Evolutionary conservation across 1,140 invertebrate species (phyloP).

Genomic region (Drosophila cardini): DNA sequence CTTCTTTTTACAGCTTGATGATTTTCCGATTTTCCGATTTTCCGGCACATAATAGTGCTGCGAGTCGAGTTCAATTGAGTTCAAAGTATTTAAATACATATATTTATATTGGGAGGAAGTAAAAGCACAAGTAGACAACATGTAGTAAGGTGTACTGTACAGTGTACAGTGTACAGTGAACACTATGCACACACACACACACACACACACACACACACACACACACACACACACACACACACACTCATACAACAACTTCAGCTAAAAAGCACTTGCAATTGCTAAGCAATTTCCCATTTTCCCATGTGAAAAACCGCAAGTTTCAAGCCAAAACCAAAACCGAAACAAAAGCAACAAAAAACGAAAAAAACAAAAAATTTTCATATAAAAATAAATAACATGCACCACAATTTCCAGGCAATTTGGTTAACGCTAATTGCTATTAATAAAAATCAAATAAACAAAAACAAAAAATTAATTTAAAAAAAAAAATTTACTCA

Average conservation of each 20-base stretch:
- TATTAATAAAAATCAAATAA: conserved; percentile 69
- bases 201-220: conserved; percentile 2
- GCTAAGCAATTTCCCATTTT: conserved; percentile 52
- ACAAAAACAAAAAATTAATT: conserved; percentile 2
- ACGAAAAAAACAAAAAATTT: conserved; percentile 5
- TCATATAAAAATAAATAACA: conserved; percentile 51
- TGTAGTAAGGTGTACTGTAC: conserved; percentile 1
- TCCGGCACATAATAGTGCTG: conserved; percentile 5
- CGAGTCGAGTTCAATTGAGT: conserved; percentile 65
- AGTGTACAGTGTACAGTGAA: no score
- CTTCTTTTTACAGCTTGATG: no score
- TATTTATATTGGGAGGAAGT: conserved; percentile 34
- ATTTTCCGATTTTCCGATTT: conserved; percentile 15
- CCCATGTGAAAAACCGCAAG: conserved; percentile 63
- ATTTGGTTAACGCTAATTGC: conserved; percentile 63
- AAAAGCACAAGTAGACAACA: conserved; percentile 20
- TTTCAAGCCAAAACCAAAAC: conserved; percentile 60
- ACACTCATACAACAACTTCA: conserved; percentile 13
- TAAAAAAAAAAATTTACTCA: neutral
- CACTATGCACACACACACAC: neutral
- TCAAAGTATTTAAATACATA: conserved; percentile 63
- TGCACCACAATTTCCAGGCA: conserved; percentile 58
- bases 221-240: neutral
- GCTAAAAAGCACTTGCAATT: conserved; percentile 29
- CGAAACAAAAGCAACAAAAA: conserved; percentile 13